Conservation (phyloP, 1,140 invertebrate genomes). For the Scaptomyza pallida region DNA sequence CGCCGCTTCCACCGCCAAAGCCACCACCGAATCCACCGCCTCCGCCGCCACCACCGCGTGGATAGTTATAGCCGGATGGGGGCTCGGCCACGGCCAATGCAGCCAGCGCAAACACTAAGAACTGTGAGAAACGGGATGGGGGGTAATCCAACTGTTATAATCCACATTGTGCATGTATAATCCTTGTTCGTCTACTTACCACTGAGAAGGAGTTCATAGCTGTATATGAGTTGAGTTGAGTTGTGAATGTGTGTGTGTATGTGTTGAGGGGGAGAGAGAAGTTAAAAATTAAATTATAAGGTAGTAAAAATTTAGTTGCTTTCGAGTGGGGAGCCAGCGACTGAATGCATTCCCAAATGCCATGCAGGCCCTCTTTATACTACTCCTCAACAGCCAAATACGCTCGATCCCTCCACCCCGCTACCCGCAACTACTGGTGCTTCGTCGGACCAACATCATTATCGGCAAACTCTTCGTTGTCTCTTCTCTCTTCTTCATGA, state of each 20-base stretch:
- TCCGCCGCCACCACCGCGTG: conserved; percentile 85
- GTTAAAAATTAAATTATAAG: conserved; percentile 78
- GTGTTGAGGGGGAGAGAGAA: conserved; percentile 66
- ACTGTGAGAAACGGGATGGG: conserved; percentile 83
- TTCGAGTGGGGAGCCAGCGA: conserved; percentile 83
- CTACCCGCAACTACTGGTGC: background rate
- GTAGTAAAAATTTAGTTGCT: conserved; percentile 78
- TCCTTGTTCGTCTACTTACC: conserved; percentile 68
- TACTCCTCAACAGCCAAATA: conserved; percentile 47
- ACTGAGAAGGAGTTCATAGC: conserved; percentile 84
- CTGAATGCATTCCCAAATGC: conserved; percentile 80
- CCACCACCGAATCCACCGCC: conserved; percentile 80
- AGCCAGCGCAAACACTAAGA: conserved; percentile 87
- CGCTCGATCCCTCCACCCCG: background rate
- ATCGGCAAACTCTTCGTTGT: conserved; percentile 47
- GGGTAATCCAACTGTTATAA: conserved; percentile 37
- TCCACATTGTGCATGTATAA: conserved; percentile 20
- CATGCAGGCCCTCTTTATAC: conserved; percentile 81
- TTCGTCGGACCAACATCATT: conserved; percentile 44
- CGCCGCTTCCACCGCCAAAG: conserved; percentile 80
- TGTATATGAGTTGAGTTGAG: conserved; percentile 77
- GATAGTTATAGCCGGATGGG: conserved; percentile 88
- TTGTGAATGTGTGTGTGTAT: conserved; percentile 53
- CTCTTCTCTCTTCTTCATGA: conserved; percentile 69
- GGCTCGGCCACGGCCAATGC: conserved; percentile 87